Base-by-base conservation (phyloP, 2,797 vertebrate species). In the Euthynnus affinis region DNA sequence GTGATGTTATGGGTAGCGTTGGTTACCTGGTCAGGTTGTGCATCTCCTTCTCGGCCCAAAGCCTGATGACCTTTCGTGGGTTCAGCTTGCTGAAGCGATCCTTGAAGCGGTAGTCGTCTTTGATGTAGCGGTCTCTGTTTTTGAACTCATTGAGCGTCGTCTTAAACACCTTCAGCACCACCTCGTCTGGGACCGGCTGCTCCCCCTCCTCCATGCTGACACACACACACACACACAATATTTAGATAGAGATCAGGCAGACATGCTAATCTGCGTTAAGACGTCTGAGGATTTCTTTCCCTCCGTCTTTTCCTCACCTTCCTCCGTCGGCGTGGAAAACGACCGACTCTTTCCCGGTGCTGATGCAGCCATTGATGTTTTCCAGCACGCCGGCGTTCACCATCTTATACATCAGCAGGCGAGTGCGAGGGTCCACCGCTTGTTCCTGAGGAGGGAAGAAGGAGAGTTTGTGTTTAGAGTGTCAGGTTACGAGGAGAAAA, bases 41-140 rank as follows among this genome's bases (percentile, higher is more conserved):
- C 97, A 97, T 99, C 95, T 99, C 98, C 90, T 99, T 99, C 94
- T 99, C 98, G 72, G 98, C 98, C 98, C 98, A 99, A 93, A 99
- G 96, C n/a, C 96, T 93, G 91, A 99, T 99, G 91, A 99, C 89
- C 87, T 99, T 99, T 37, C 98, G 96, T 0, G 98, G 98, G 95
- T 99, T 99, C 87, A 99, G 90, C 78, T 98, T 98, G 94, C 98
- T 98, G 95, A 97, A 99, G 71, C 98, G 97, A n/a, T 99, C 98
- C 69, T 94, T 98, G 94, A 99, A 99, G 86, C 98, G 97, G 80
- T 98, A 99, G 87, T 99, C 98, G 87, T 99, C 98, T 85, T 99
- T 99, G 86, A 99, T 99, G 87, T 99, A 99, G 77, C 98, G 98
- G 89, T 99, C 98, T 51, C 98, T 90, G 92, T 98, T 99, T 93